Base-by-base conservation (phyloP, 2,797 vertebrate species). In the Pempheris klunzingeri region DNA sequence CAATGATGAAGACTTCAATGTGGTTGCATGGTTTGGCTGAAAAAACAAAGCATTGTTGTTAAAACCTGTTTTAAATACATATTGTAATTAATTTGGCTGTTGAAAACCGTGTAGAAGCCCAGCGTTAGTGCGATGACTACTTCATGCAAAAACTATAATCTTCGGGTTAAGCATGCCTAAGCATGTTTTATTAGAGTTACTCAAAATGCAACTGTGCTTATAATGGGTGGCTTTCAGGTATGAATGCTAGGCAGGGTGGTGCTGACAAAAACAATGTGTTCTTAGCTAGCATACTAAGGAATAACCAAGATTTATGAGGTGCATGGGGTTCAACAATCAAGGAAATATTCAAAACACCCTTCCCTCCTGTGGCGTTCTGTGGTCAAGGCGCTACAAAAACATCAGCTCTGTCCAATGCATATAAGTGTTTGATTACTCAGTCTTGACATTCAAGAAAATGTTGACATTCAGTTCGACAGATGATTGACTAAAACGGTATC, bases 141-240 rank as follows among this genome's bases (percentile, higher is more conserved):
- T 47, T 50, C 17, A n/a, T 57, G 28, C 22, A 43, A 24, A 60
- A 47, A 20, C 12, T 24, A 14, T 52, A 24, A 53, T 17, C 24
- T 55, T 32, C 28, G 9, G 36, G 32, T 24, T 15, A 36, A 24
- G 28, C 20, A 36, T 49, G 43, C 44, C 54, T 60, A 12, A 66
- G 61, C n/a, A 17, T 36, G 46, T 64, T 32, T 8, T 13, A 38
- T 50, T n/a, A 11, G n/a, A 53, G 6, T 13, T 13, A 15, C 14
- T 54, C 22, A 38, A 50, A 52, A 30, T 15, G 34, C 30, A 68
- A 30, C 15, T 46, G 7, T 50, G 54, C 36, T 65, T 76, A 18
- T 43, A 30, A 43, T 62, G 59, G 53, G 43, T 17, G n/a, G 39
- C 28, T 63, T 61, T 22, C 60, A 65, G 28, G 53, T 62, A 10